Evolutionary conservation across 2,797 vertebrate species (phyloP).

Genomic region (Orestias chungarensis): DNA sequence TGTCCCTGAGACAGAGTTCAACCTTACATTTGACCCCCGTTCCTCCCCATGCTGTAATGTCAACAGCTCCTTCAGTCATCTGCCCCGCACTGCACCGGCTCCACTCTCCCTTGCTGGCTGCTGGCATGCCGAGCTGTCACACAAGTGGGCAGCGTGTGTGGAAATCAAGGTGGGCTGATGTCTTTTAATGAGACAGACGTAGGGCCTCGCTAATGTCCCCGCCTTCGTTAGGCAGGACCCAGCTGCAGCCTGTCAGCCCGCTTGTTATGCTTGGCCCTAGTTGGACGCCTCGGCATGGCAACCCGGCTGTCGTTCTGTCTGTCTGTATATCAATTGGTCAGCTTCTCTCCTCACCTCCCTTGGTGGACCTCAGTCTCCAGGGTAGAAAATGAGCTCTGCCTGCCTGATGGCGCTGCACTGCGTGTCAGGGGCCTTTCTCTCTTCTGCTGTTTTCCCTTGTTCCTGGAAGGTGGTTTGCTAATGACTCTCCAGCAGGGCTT

Average conservation of each 20-base stretch:
- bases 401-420: constrained; percentile 86
- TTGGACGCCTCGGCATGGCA: constrained; percentile 69
- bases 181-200: constrained; percentile 99
- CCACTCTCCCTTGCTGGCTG: constrained; percentile 79
- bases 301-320: constrained; percentile 83
- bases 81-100: constrained; percentile 73
- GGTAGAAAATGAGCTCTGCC: constrained; percentile 79
- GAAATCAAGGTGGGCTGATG: constrained; percentile 97
- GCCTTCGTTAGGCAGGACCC: constrained; percentile 92
- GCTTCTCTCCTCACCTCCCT: constrained; percentile 87
- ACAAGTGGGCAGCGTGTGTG: constrained; percentile 84
- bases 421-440: constrained; percentile 80
- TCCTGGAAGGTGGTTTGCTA: constrained; percentile 85
- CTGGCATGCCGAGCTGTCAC: constrained; percentile 91
- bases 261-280: constrained; percentile 79
- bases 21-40: constrained; percentile 83
- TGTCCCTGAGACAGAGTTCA: constrained; percentile 80
- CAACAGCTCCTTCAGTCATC: constrained; percentile 80
- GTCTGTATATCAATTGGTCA: constrained; percentile 82
- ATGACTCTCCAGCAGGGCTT: constrained; percentile 89
- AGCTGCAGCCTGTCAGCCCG: constrained; percentile 96
- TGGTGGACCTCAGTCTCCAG: constrained; percentile 86
- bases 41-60: constrained; percentile 76
- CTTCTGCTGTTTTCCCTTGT: constrained; percentile 51
- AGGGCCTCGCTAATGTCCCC: constrained; percentile 94